phyloP scores from a whole-genome alignment of 2,888 invertebrate species.

The Pristionchus exspectatus region DNA sequence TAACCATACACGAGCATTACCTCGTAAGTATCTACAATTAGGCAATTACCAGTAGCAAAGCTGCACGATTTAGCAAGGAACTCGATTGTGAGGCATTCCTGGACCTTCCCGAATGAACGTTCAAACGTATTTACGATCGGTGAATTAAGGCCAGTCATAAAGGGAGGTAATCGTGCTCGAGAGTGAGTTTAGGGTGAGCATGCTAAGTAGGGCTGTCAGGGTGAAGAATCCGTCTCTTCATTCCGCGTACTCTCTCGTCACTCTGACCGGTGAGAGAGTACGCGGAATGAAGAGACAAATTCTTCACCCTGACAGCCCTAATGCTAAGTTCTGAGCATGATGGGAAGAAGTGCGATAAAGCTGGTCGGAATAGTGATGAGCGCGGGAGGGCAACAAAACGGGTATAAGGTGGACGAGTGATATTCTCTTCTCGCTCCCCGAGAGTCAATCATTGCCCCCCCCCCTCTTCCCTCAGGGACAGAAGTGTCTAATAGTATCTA shows the following conservation, averaged over 20 bases:
- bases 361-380: neutral
- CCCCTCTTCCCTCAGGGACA: neutral
- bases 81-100: too few species aligned
- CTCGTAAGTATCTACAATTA: neutral
- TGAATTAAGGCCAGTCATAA: too few species aligned
- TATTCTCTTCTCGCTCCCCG: neutral
- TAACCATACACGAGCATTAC: neutral
- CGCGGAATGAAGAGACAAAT: too few species aligned
- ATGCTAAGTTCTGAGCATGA: neutral
- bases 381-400: neutral
- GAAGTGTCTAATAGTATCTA: neutral
- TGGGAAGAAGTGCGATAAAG: neutral
- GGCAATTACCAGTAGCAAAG: neutral
- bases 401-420: neutral
- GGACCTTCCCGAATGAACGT: too few species aligned
- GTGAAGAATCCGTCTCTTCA: too few species aligned
- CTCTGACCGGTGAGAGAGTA: too few species aligned
- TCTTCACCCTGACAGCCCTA: too few species aligned
- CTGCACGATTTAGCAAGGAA: neutral
- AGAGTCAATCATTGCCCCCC: slow-evolving; percentile 13
- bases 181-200: neutral
- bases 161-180: too few species aligned
- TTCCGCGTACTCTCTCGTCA: too few species aligned
- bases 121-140: too few species aligned
- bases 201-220: too few species aligned